Percentiles rank a stretch among this genome's conserved stretches.
phyloP scores from a whole-genome alignment of 1,140 invertebrate species.

The Drosophila orosa region DNA sequence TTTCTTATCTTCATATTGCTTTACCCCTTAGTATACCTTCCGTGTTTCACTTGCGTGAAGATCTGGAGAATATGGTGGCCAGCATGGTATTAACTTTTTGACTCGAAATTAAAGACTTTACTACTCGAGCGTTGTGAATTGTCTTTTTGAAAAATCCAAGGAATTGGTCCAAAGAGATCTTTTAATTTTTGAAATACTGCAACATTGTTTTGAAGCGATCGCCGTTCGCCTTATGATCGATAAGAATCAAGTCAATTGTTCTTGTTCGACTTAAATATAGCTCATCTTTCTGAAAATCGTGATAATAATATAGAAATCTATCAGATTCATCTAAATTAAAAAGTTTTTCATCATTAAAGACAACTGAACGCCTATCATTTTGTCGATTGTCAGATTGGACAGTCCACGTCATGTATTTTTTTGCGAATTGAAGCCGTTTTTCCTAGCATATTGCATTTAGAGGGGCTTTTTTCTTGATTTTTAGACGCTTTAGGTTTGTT shows the following conservation, averaged over 20 bases:
- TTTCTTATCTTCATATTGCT: not conserved
- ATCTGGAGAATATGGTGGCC: not conserved
- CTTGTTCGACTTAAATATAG: slow-evolving; percentile 31
- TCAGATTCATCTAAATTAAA: slow-evolving; percentile 16
- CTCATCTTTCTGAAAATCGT: slow-evolving; percentile 27
- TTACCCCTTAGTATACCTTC: not conserved
- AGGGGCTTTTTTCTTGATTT: slow-evolving; percentile 35
- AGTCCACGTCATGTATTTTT: slow-evolving; percentile 27
- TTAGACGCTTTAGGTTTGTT: slow-evolving; percentile 29
- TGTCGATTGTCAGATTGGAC: slow-evolving; percentile 30
- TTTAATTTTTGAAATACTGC: slow-evolving; percentile 10
- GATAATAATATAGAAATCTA: slow-evolving; percentile 24
- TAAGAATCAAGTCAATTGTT: slow-evolving; percentile 35
- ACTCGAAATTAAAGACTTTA: slow-evolving; percentile 17
- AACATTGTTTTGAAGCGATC: slow-evolving; percentile 27
- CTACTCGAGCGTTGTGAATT: slow-evolving; percentile 19
- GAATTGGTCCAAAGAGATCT: slow-evolving; percentile 9
- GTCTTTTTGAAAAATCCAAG: slow-evolving; percentile 13
- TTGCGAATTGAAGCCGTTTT: slow-evolving; percentile 28
- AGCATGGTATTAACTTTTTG: not conserved
- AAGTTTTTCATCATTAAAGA: slow-evolving; percentile 35
- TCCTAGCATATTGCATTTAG: slow-evolving; percentile 29
- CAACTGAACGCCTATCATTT: slow-evolving; percentile 32
- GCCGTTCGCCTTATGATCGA: slow-evolving; percentile 29
- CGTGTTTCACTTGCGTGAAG: not conserved